Percentiles rank a stretch among this genome's conserved stretches.
Conservation (phyloP, 2,113 vertebrate species). For the Stegostoma tigrinum region DNA sequence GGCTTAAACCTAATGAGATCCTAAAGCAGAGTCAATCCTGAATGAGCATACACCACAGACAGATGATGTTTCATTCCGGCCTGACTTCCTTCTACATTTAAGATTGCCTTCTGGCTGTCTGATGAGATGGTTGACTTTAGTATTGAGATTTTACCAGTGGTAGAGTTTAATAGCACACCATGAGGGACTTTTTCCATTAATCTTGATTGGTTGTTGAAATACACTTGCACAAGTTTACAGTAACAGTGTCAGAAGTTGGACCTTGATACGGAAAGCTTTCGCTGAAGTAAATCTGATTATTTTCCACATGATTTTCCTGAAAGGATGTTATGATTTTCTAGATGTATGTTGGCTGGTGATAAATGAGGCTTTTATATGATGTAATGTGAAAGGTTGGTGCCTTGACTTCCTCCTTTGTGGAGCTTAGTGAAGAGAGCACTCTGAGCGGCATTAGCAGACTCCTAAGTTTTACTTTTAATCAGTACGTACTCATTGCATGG, state of each 20-base stretch:
- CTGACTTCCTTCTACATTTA: background rate
- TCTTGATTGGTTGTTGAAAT: slow-evolving; percentile 36
- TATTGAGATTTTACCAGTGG: background rate
- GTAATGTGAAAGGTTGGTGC: slow-evolving; percentile 80
- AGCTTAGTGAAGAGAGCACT: slow-evolving; percentile 53
- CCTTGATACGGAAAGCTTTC: slow-evolving; percentile 63
- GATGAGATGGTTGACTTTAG: background rate
- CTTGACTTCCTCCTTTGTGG: slow-evolving; percentile 64
- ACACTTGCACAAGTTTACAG: slow-evolving; percentile 55
- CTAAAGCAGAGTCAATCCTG: background rate
- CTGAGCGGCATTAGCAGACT: slow-evolving; percentile 42
- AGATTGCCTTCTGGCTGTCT: background rate
- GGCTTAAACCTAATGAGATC: background rate
- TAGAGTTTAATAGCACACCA: background rate
- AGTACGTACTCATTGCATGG: slow-evolving; percentile 18
- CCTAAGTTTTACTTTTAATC: slow-evolving; percentile 38
- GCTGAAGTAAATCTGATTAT: slow-evolving; percentile 86
- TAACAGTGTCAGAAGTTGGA: slow-evolving; percentile 55
- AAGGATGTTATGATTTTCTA: slow-evolving; percentile 99
- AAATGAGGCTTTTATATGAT: slow-evolving; percentile 87
- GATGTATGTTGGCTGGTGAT: slow-evolving; percentile 80
- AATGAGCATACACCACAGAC: background rate
- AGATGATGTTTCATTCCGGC: background rate
- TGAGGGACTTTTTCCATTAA: background rate
- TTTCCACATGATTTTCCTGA: slow-evolving; percentile 95